phyloP scores from a whole-genome alignment of 2,113 vertebrate species.

The Chunga burmeisteri region DNA sequence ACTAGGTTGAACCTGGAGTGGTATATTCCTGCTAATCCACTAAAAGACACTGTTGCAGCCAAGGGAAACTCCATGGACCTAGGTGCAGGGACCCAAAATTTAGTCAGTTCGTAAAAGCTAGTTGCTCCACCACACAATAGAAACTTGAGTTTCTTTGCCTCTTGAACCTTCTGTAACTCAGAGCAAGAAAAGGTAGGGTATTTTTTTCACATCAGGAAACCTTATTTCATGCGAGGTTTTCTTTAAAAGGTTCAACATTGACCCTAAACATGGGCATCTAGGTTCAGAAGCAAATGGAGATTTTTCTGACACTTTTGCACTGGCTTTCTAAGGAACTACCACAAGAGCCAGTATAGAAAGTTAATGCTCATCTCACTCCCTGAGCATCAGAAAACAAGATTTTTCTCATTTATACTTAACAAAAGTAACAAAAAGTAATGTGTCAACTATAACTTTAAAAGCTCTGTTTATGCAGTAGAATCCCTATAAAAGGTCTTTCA shows the following conservation, averaged over 20 bases:
- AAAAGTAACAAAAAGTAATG: background rate
- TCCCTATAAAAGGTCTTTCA: background rate
- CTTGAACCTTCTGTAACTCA: background rate
- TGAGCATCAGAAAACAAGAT: background rate
- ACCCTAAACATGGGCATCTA: background rate
- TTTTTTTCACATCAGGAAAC: background rate
- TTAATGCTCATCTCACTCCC: background rate
- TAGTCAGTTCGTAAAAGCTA: background rate
- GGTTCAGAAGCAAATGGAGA: background rate
- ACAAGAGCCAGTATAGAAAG: background rate
- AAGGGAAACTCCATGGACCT: background rate
- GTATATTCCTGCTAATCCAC: background rate
- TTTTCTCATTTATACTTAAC: background rate
- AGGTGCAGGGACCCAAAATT: background rate
- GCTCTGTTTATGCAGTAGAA: slow-evolving; percentile 46
- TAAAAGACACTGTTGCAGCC: background rate
- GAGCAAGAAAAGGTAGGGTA: background rate
- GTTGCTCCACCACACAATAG: background rate
- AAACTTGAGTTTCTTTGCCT: background rate
- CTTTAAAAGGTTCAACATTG: background rate
- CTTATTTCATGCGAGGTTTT: background rate
- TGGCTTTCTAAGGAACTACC: background rate
- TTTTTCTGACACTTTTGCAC: background rate
- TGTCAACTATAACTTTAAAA: background rate
- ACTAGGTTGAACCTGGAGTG: background rate